A percentile compares a stretch with the other conserved stretches of the same genome.
Evolutionary conservation across 2,888 invertebrate species (phyloP).

Genomic region (Tipula unca): DNA sequence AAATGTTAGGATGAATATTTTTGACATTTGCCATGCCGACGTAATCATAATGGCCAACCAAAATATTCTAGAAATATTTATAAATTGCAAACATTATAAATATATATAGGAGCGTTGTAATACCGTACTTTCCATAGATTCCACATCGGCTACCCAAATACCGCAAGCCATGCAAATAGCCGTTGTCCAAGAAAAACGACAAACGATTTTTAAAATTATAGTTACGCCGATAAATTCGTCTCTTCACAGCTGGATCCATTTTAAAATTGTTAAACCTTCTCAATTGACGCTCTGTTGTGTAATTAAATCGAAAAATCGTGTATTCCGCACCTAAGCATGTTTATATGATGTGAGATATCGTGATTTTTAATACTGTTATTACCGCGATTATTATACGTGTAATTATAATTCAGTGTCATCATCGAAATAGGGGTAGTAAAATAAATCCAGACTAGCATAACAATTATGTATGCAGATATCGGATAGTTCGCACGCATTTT

Average conservation of each 20-base stretch:
- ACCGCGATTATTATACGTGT: neutral
- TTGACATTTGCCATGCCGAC: constrained; percentile 21
- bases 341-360: neutral
- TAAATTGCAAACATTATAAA: neutral
- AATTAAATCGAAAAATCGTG: neutral
- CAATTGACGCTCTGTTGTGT: neutral
- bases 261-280: neutral
- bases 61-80: constrained; percentile 21
- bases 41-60: constrained; percentile 21
- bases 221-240: neutral
- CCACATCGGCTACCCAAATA: constrained; percentile 23
- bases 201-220: constrained; percentile 18
- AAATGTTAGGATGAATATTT: constrained; percentile 21
- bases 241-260: neutral
- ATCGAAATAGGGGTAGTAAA: neutral
- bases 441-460: neutral
- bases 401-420: neutral
- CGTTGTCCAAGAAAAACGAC: constrained; percentile 24
- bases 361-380: constrained; percentile 3
- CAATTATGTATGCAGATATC: neutral
- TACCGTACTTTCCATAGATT: constrained; percentile 22
- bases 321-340: neutral
- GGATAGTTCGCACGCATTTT: neutral
- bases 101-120: too few species aligned
- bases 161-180: constrained; percentile 23